Evolutionary conservation across 2,888 invertebrate genomes (phyloP).

Genomic region (Caenorhabditis sp.): DNA sequence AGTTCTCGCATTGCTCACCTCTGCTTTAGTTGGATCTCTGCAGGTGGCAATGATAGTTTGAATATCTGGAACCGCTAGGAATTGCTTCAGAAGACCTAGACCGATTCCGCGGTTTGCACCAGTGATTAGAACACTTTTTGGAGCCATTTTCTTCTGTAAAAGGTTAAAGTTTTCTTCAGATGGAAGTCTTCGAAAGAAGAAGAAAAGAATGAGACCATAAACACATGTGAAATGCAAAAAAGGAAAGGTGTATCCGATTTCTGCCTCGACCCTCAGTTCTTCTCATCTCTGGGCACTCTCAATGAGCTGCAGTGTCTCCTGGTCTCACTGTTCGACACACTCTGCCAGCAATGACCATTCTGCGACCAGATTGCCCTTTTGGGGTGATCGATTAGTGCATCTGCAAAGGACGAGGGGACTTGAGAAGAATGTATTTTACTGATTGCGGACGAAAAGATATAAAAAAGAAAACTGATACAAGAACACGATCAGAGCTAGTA

Average conservation of each 20-base stretch:
- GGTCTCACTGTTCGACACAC: constrained; percentile 6
- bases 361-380: constrained; percentile 29
- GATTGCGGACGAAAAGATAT: no score
- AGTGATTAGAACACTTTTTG: constrained; percentile 59
- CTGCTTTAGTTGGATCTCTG: constrained; percentile 43
- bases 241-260: constrained; percentile 8
- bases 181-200: no score
- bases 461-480: no score
- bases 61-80: constrained; percentile 39
- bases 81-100: constrained; percentile 52
- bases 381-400: no score
- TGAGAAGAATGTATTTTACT: no score
- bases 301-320: not conserved
- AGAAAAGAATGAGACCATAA: no score
- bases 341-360: not conserved
- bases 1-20: constrained; percentile 5
- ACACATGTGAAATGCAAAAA: no score
- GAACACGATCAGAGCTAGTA: no score
- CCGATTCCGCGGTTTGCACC: constrained; percentile 66
- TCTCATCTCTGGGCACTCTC: constrained; percentile 4
- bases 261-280: not conserved
- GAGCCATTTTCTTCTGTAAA: constrained; percentile 56
- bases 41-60: constrained; percentile 56
- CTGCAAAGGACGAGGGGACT: no score
- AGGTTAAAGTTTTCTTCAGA: no score